Conservation (phyloP, 2,888 invertebrate species). For the Arge pagana region DNA sequence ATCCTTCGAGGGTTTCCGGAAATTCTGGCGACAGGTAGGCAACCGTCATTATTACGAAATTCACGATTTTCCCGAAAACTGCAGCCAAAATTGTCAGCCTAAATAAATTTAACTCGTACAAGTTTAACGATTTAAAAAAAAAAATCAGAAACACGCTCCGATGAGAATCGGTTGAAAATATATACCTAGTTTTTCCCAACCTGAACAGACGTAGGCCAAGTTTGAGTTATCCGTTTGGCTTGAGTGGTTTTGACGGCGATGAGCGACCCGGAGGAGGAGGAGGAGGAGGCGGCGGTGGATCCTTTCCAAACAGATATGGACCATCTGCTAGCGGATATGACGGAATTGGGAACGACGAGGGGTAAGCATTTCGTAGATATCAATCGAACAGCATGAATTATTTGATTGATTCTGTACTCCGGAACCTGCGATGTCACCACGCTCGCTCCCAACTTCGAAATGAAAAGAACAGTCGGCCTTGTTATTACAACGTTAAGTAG, state of each 20-base stretch:
- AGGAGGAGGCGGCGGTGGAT: constrained; percentile 1
- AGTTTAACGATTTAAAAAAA: background rate
- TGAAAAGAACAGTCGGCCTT: too few relatives aligned
- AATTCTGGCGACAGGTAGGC: constrained; percentile 44
- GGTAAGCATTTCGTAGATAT: constrained; percentile 31
- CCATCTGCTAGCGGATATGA: constrained; percentile 4
- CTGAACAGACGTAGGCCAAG: constrained; percentile 37
- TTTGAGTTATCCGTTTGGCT: constrained; percentile 25
- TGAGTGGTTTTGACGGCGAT: constrained; percentile 22
- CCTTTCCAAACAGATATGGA: constrained; percentile 10
- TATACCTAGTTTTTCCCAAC: background rate
- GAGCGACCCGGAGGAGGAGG: constrained; percentile 7
- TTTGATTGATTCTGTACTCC: too few relatives aligned
- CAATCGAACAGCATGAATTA: constrained; percentile 19
- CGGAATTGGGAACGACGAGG: constrained; percentile 3
- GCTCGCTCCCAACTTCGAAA: too few relatives aligned
- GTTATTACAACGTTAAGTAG: too few relatives aligned
- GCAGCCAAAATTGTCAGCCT: constrained; percentile 8
- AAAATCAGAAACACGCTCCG: background rate
- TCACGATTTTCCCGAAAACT: constrained; percentile 21
- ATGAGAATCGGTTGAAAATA: too few relatives aligned
- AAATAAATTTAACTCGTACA: background rate
- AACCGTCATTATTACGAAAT: constrained; percentile 13
- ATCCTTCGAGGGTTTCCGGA: constrained; percentile 36
- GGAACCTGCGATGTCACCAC: too few relatives aligned